Base-by-base conservation (phyloP, 2,888 invertebrate genomes). In the Eilema depressum region DNA sequence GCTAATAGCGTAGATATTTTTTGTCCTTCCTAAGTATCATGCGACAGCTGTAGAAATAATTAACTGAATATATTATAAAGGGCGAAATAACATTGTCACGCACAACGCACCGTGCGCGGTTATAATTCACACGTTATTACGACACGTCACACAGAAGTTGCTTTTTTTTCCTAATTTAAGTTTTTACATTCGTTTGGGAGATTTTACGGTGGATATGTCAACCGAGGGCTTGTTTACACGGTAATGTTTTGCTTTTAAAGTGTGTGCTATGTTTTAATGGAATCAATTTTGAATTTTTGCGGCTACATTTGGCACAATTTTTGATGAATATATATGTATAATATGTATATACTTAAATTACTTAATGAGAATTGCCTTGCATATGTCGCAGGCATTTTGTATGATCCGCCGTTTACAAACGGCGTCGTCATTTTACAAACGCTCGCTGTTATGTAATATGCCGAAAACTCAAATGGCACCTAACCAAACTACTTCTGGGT, bases 11-110 rank as follows among this genome's bases (percentile, higher is more conserved):
- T 62, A 56, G 28, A 25, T n/a, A 28, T 64, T 64, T 28, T 33
- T 56, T 56, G 12, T 66, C 57, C 66, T 47, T 59, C 63, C 20
- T 65, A 56, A 53, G 26, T 53, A 66, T 26, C 59, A 64, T 23
- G 77, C 83, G 85, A 77, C 87, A 86, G 85, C 84, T 88, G 88
- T 82, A 74, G 75, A 81, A 70, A 85, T 84, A 88, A 88, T 90
- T 88, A 89, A 84, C 83, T 68, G 80, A 78, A 82, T 81, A 74
- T 59, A 66, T 64, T 75, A 75, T 85, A 86, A 85, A 76, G 78
- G 75, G 87, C 83, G 86, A 87, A 87, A 84, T 79, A 79, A 77
- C 68, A 41, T 66, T 74, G 89, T 86, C 90, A 89, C 89, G 89
- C 86, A 84, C 81, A 71, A 69, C 75, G 66, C 75, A 75, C 76